phyloP scores from a whole-genome alignment of 2,888 invertebrate species.

The Heteromyza rotundicornis region DNA sequence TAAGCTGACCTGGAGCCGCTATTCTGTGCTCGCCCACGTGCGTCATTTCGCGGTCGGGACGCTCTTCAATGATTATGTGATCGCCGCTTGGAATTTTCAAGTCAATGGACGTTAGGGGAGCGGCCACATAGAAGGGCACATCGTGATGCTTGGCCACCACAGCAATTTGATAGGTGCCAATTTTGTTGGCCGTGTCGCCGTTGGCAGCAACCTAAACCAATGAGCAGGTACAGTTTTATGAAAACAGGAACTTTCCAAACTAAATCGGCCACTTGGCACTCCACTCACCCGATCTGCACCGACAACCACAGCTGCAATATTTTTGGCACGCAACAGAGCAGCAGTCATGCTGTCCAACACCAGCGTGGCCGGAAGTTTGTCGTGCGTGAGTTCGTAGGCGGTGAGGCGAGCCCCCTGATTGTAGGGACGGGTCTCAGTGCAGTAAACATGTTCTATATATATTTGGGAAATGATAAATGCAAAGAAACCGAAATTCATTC shows the following conservation, averaged over 20 bases:
- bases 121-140: constrained; percentile 95
- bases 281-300: constrained; percentile 88
- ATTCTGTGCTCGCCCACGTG: constrained; percentile 85
- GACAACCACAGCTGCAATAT: constrained; percentile 91
- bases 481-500: no score
- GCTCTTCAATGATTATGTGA: constrained; percentile 90
- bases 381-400: constrained; percentile 92
- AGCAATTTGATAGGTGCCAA: constrained; percentile 95
- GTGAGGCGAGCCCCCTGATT: constrained; percentile 96
- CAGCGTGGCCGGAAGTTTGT: constrained; percentile 88
- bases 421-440: constrained; percentile 97
- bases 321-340: constrained; percentile 82
- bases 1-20: constrained; percentile 79
- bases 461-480: constrained; percentile 2
- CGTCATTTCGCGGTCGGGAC: constrained; percentile 91
- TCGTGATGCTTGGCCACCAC: constrained; percentile 88
- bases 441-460: constrained; percentile 83
- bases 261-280: not conserved
- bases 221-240: not conserved
- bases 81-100: constrained; percentile 78
- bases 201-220: constrained; percentile 79
- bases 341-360: constrained; percentile 97
- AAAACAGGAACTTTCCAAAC: not conserved
- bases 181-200: constrained; percentile 99
- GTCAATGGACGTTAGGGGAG: constrained; percentile 92